A percentile compares a stretch with the other conserved stretches of the same genome.
These are phyloP conservation scores for Liparis tanakae DNA, from an alignment of 2,797 vertebrate species.

Conservation along the genomic window DNA sequence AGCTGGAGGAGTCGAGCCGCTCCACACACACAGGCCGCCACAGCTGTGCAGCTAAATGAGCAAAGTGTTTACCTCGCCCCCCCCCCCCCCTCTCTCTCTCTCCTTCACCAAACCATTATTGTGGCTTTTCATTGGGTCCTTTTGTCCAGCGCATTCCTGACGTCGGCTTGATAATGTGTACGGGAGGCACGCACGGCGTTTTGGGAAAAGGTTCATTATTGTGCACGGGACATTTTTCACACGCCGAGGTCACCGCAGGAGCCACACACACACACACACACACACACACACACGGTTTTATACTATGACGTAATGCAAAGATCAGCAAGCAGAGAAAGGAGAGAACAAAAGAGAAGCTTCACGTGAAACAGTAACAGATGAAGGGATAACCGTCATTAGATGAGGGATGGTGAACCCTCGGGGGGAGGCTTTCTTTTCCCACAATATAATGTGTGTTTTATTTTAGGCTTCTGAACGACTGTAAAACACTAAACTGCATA, in stretches of 20 bases:
- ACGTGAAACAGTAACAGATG: background rate
- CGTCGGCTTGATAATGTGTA: slow-evolving; percentile 57
- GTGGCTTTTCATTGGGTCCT: slow-evolving; percentile 54
- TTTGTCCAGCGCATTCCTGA: slow-evolving; percentile 67
- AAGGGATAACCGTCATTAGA: background rate
- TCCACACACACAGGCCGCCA: slow-evolving; percentile 55
- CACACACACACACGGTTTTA: background rate
- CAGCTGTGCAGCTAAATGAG: slow-evolving; percentile 78
- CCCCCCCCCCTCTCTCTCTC: slow-evolving; percentile 41
- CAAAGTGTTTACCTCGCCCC: slow-evolving; percentile 71
- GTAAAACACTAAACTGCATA: background rate
- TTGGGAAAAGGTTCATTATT: slow-evolving; percentile 43
- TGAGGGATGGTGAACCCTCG: background rate
- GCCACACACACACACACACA: background rate
- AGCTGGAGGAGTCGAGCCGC: slow-evolving; percentile 39
- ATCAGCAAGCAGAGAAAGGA: background rate
- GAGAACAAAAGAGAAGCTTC: background rate
- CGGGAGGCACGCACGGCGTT: slow-evolving; percentile 27
- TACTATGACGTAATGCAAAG: slow-evolving; percentile 7
- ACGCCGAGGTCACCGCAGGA: slow-evolving; percentile 25
- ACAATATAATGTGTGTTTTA: slow-evolving; percentile 3
- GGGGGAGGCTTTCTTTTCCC: background rate
- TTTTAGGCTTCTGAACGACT: background rate
- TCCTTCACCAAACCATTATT: slow-evolving; percentile 55
- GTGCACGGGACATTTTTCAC: slow-evolving; percentile 20